Base-by-base conservation (phyloP, 2,888 invertebrate species). In the Sinotaia quadrata region DNA sequence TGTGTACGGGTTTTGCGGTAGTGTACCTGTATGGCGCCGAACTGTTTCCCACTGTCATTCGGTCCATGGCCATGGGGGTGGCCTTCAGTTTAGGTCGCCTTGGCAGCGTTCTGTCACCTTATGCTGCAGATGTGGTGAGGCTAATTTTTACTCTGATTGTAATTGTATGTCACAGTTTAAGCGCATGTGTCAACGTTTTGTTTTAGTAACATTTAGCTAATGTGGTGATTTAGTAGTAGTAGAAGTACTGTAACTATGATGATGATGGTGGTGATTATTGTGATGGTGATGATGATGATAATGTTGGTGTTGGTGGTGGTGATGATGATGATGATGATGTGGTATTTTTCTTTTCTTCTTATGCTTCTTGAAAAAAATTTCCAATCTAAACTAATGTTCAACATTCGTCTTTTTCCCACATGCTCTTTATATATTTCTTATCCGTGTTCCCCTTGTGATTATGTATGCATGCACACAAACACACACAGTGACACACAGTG, bases 41-140 rank as follows among this genome's bases (percentile, higher is more conserved):
- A 18, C n/a, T 68, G 8, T 68, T 62, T 37, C 68, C 68, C 4
- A 68, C 68, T 4, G 68, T 68, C 18, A 31, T 68, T 12, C 54
- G 68, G 2, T 56, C 61, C 34, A 62, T 62, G 8, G 68, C 61
- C 24, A 56, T 68, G 27, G 57, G 57, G 12, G 33, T 36, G 18
- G 41, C 62, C 12, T 54, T 34, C 3, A 54, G 56, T 24, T 68
- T 68, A 36, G 54, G 47, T 12, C 61, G 68, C n/a, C 3, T 68
- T 27, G 68, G 68, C 18, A 56, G 62, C 15, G 29, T 68, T 33
- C 4, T 62, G 31, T 54, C 68, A 18, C 68, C 68, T 15, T 68
- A 61, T 34, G 8, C 62, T 21, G 41, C 62, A 3, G 68, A 68
- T 36, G 56, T 68, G 68, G 68, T 68, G 44, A 49, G 58, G 27